These are phyloP conservation scores for Agrochola litura DNA, from an alignment of 2,888 invertebrate species.

Conservation along the genomic window DNA sequence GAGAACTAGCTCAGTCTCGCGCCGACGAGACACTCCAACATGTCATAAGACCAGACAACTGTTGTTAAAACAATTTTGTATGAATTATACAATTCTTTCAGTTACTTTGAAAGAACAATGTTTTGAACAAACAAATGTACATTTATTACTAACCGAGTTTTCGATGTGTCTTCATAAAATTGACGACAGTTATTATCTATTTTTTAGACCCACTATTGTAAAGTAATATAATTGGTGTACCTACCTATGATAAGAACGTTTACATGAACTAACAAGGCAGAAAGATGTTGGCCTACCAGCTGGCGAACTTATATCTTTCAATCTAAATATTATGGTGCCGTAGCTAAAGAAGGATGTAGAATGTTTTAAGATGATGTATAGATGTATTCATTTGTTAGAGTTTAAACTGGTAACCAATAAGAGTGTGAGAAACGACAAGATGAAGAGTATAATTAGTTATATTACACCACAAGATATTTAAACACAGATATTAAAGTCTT, in stretches of 20 bases:
- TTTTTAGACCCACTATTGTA: conserved; percentile 81
- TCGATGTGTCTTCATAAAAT: conserved; percentile 79
- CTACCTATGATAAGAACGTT: conserved; percentile 45
- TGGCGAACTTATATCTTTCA: conserved; percentile 34
- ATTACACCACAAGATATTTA: conserved; percentile 11
- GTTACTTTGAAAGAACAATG: conserved; percentile 64
- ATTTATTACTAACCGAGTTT: conserved; percentile 74
- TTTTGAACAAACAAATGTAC: conserved; percentile 62
- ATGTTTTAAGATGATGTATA: conserved; percentile 31
- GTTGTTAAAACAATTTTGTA: conserved; percentile 79
- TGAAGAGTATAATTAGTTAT: conserved; percentile 4
- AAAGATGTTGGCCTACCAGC: conserved; percentile 36
- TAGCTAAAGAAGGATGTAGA: conserved; percentile 30
- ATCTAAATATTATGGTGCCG: conserved; percentile 46
- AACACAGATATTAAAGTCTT: neutral
- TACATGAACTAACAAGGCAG: conserved; percentile 35
- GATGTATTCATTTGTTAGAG: conserved; percentile 26
- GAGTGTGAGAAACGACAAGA: conserved; percentile 6
- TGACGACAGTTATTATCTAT: conserved; percentile 79
- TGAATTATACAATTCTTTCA: conserved; percentile 79
- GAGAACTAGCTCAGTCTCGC: conserved; percentile 67
- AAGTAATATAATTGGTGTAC: conserved; percentile 61
- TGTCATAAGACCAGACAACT: conserved; percentile 40
- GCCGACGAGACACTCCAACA: conserved; percentile 38
- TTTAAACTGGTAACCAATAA: conserved; percentile 22